Evolutionary conservation across 1,140 invertebrate species (phyloP).

Genomic region (Neodiprion lecontei): DNA sequence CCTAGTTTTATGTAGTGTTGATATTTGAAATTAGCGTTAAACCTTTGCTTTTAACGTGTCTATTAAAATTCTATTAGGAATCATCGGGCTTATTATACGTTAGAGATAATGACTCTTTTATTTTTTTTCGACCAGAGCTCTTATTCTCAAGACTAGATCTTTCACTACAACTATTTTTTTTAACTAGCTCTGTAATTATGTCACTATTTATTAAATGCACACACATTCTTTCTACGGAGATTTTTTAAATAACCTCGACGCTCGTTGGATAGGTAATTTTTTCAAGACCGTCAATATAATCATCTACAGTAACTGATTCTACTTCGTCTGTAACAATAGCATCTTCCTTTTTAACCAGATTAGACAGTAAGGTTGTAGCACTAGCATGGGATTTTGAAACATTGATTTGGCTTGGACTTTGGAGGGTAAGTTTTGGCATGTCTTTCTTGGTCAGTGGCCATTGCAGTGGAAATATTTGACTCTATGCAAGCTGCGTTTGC

Average conservation of each 20-base stretch:
- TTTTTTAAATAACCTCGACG: conserved; percentile 7
- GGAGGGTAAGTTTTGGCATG: too few relatives aligned
- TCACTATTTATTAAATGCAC: neutral
- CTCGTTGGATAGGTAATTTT: neutral
- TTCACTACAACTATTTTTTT: neutral
- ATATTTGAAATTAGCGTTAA: neutral
- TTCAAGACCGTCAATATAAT: conserved; percentile 13
- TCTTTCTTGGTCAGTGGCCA: too few relatives aligned
- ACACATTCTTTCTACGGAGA: conserved; percentile 9
- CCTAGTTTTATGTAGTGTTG: neutral
- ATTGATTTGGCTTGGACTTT: too few relatives aligned
- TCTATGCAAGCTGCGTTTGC: too few relatives aligned
- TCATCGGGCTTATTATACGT: neutral
- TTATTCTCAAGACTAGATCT: neutral
- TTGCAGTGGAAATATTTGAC: too few relatives aligned
- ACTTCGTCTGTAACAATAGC: too few relatives aligned
- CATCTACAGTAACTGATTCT: neutral
- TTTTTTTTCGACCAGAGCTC: neutral
- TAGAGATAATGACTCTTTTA: neutral
- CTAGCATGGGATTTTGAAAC: too few relatives aligned
- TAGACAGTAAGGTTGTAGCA: too few relatives aligned
- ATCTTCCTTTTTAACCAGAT: too few relatives aligned
- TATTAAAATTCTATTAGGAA: neutral
- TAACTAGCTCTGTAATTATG: neutral
- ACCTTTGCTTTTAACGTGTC: neutral